Evolutionary conservation across 2,797 vertebrate genomes (phyloP), one percentile per base, ranked within the genome.

Genomic region (Hybognathus amarus): DNA sequence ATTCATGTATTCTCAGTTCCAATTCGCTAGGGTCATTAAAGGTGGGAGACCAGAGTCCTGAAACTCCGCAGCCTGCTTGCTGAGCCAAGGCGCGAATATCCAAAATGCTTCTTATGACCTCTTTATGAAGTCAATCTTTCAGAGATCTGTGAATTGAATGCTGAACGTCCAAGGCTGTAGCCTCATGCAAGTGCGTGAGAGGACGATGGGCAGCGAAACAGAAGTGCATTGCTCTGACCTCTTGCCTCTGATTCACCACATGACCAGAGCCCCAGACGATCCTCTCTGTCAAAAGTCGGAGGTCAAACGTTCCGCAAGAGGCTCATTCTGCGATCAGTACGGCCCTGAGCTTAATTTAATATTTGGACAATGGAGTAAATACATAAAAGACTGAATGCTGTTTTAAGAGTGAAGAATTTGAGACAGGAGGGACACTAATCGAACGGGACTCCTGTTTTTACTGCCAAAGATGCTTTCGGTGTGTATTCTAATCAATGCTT

Each of bases 191-290:
- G 92, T 87, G 86, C 86, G 67, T 27, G 77, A n/a, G 74, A 17
- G 73, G 69, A 79, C 64, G 63, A 54, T 59, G 66, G 79, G 86
- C 47, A 87, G 76, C 78, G 87, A 87, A 78, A 45, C 86, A 87
- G 95, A 96, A 96, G 94, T 94, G 96, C 94, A 95, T 94, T 92
- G 93, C 93, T 94, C 94, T 93, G 93, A 93, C 93, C 95, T 95
- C 93, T 92, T 92, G 88, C 76, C 89, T 86, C 94, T 92, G 92
- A 91, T 94, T 91, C 91, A 88, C 90, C 76, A 84, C 79, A 90
- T 92, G 94, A 93, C 94, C 93, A 92, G 88, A 91, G 91, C 93
- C 93, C 94, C 94, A 96, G 95, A 96, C 93, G 91, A 93, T 93
- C 90, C 86, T 45, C 74, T 33, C 75, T 91, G 93, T 96, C 93